phyloP scores from a whole-genome alignment of 2,113 vertebrate species.

The Heterocephalus glaber region DNA sequence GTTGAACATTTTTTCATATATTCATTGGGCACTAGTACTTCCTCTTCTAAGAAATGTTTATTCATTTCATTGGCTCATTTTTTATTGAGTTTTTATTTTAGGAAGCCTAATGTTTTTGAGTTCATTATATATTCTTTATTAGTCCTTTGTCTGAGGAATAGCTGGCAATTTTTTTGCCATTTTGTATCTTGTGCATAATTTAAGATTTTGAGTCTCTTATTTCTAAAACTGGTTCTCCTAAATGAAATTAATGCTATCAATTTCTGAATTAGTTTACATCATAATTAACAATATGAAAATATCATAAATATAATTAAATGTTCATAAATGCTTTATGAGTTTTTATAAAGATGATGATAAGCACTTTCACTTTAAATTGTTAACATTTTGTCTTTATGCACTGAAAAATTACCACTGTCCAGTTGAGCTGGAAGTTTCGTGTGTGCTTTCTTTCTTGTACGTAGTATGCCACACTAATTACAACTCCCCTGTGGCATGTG shows the following conservation, averaged over 20 bases:
- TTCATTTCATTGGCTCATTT: no score
- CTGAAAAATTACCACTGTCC: background rate
- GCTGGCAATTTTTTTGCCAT: background rate
- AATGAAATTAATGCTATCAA: background rate
- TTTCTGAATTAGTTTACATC: background rate
- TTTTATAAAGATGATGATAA: background rate
- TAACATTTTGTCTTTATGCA: background rate
- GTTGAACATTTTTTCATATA: no score
- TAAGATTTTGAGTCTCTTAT: constrained; percentile 59
- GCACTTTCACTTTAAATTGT: background rate
- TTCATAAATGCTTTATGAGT: background rate
- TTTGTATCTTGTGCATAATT: background rate
- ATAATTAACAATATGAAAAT: background rate
- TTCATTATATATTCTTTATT: background rate
- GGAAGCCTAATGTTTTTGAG: background rate
- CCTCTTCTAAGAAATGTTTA: no score
- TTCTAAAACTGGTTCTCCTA: constrained; percentile 24
- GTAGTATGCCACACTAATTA: background rate
- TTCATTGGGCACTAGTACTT: no score
- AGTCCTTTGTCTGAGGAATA: background rate
- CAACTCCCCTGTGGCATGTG: background rate
- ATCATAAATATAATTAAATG: background rate
- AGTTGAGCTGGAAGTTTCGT: background rate
- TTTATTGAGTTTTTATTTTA: background rate
- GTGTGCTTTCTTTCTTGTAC: background rate